phyloP scores from a whole-genome alignment of 2,113 vertebrate genomes.

The Perca flavescens region DNA sequence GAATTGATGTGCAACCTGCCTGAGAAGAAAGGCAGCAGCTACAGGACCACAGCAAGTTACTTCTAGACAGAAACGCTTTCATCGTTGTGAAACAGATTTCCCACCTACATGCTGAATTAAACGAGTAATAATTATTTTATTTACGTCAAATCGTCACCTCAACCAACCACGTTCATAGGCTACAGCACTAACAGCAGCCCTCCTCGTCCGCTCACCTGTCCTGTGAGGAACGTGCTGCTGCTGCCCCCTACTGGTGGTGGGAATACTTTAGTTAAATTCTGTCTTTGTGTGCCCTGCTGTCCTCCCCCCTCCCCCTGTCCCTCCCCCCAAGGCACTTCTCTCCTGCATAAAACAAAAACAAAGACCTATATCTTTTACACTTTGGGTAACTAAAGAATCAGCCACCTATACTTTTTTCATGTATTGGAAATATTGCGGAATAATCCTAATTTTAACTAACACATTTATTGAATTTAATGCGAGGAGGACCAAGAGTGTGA shows the following conservation, averaged over 20 bases:
- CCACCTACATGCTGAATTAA: no score
- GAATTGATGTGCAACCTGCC: no score
- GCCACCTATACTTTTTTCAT: background rate
- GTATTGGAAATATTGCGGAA: background rate
- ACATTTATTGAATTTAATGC: background rate
- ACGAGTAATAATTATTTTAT: no score
- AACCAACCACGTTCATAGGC: background rate
- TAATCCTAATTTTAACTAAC: background rate
- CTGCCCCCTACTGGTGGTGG: conserved; percentile 19
- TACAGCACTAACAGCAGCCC: background rate
- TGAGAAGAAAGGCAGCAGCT: no score
- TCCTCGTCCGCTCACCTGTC: background rate
- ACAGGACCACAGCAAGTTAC: no score
- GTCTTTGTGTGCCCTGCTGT: background rate
- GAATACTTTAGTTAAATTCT: background rate
- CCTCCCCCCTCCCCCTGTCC: no score
- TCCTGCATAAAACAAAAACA: no score
- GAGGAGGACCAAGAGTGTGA: conserved; percentile 2
- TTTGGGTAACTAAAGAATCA: no score
- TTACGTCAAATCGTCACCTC: no score
- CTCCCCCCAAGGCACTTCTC: background rate
- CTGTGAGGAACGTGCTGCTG: background rate
- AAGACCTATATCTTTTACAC: background rate
- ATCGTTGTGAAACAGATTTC: no score
- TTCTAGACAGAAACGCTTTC: no score